Conservation (phyloP, 2,113 vertebrate species). For the Stegastes partitus region DNA sequence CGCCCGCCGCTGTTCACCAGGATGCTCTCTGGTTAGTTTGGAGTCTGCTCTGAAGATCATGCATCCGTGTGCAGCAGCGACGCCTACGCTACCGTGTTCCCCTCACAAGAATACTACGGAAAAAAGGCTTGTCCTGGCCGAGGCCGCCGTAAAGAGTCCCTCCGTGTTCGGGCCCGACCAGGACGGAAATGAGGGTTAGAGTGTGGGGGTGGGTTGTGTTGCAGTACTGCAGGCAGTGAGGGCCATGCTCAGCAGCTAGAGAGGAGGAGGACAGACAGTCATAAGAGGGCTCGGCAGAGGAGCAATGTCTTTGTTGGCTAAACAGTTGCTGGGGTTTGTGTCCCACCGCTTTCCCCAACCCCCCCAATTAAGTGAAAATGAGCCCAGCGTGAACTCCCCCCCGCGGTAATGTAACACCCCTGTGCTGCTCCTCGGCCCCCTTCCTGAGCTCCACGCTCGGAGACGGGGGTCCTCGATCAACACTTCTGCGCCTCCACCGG, state of each 20-base stretch:
- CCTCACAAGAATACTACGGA: constrained; percentile 38
- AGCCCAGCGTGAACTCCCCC: constrained; percentile 42
- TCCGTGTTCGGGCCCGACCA: constrained; percentile 36
- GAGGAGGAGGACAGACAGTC: constrained; percentile 66
- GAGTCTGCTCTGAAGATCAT: constrained; percentile 39
- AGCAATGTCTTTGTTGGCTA: constrained; percentile 66
- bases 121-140: constrained; percentile 48
- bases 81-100: constrained; percentile 58
- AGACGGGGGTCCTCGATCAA: constrained; percentile 74
- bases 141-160: constrained; percentile 39
- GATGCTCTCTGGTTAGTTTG: constrained; percentile 20
- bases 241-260: constrained; percentile 78
- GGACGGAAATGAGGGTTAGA: constrained; percentile 54
- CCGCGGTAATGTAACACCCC: constrained; percentile 47
- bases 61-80: constrained; percentile 28
- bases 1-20: constrained; percentile 25
- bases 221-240: constrained; percentile 71
- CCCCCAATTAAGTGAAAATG: constrained; percentile 43
- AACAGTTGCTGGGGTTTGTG: constrained; percentile 54
- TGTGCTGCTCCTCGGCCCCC: constrained; percentile 58
- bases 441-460: constrained; percentile 62
- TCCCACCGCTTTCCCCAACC: constrained; percentile 43
- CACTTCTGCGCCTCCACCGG: constrained; percentile 86
- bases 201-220: constrained; percentile 45
- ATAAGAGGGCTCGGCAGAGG: constrained; percentile 61